Conservation (phyloP, 2,888 invertebrate genomes). For the Tenthredo distinguenda region DNA sequence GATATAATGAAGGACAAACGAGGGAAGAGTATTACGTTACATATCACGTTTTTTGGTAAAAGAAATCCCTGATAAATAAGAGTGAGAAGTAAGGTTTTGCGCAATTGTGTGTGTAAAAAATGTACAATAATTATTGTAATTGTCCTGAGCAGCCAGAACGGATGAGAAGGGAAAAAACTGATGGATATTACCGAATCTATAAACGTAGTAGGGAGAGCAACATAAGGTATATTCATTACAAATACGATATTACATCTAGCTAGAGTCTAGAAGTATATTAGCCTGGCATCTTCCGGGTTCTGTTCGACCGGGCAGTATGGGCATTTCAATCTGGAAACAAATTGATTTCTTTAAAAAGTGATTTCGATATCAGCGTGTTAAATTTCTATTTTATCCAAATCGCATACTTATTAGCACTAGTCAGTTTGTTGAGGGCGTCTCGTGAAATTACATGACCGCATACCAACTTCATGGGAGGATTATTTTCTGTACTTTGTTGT, state of each 20-base stretch:
- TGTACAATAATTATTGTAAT: conserved; percentile 4
- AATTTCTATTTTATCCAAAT: conserved; percentile 62
- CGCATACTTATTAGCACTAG: conserved; percentile 93
- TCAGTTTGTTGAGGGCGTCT: conserved; percentile 97
- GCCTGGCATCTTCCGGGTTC: conserved; percentile 93
- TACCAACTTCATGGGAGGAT: conserved; percentile 97
- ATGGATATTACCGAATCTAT: conserved; percentile 38
- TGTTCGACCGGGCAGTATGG: conserved; percentile 99
- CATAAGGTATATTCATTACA: conserved; percentile 47
- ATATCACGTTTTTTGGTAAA: conserved; percentile 11
- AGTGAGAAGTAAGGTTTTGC: not conserved
- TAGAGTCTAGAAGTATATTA: conserved; percentile 90
- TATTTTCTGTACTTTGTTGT: conserved; percentile 96
- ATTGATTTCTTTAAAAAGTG: conserved; percentile 71
- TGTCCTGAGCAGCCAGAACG: conserved; percentile 9
- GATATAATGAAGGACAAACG: not conserved
- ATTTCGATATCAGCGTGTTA: conserved; percentile 68
- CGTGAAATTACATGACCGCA: conserved; percentile 99
- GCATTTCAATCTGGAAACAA: conserved; percentile 93
- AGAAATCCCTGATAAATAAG: conserved; percentile 18
- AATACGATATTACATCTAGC: conserved; percentile 52
- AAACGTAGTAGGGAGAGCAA: conserved; percentile 30
- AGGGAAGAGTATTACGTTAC: not conserved
- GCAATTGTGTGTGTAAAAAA: not conserved
- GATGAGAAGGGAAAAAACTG: not conserved